A percentile compares a stretch with the other conserved stretches of the same genome.
phyloP scores from a whole-genome alignment of 1,140 invertebrate species.

The Delia radicum region DNA sequence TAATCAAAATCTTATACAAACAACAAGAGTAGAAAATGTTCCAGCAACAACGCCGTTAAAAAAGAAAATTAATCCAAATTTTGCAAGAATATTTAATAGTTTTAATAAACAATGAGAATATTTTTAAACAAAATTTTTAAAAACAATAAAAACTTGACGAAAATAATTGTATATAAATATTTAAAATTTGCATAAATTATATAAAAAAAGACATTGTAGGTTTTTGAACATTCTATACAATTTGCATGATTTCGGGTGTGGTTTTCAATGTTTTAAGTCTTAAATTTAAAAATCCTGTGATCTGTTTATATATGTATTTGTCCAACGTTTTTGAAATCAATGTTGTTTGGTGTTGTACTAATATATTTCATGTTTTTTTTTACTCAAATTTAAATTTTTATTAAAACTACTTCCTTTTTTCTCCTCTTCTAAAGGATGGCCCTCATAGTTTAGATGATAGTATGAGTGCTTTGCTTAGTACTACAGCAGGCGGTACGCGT shows the following conservation, averaged over 20 bases:
- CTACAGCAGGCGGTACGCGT: conserved; percentile 48
- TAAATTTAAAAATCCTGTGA: conserved; percentile 16
- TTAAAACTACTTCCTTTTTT: conserved; percentile 31
- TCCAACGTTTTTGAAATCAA: not conserved
- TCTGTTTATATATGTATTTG: conserved; percentile 3
- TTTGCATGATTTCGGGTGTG: no score
- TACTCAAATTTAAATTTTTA: not conserved
- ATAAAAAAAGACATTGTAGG: no score
- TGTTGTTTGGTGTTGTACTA: not conserved
- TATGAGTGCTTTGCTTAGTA: conserved; percentile 62
- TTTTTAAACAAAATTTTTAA: not conserved
- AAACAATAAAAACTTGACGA: not conserved
- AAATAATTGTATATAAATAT: not conserved
- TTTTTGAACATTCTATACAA: no score
- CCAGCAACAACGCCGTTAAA: not conserved
- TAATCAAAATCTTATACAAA: not conserved
- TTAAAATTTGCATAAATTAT: no score
- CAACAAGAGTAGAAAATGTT: not conserved
- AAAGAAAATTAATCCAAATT: conserved; percentile 15
- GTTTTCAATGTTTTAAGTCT: not conserved
- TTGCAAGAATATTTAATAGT: conserved; percentile 14
- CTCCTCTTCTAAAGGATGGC: conserved; percentile 54
- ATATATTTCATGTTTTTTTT: not conserved
- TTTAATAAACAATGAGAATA: not conserved
- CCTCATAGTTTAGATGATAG: conserved; percentile 63